Evolutionary conservation across 1,140 invertebrate genomes (phyloP), one percentile per base, ranked within the genome.

Genomic region (Steinernema feltiae): DNA sequence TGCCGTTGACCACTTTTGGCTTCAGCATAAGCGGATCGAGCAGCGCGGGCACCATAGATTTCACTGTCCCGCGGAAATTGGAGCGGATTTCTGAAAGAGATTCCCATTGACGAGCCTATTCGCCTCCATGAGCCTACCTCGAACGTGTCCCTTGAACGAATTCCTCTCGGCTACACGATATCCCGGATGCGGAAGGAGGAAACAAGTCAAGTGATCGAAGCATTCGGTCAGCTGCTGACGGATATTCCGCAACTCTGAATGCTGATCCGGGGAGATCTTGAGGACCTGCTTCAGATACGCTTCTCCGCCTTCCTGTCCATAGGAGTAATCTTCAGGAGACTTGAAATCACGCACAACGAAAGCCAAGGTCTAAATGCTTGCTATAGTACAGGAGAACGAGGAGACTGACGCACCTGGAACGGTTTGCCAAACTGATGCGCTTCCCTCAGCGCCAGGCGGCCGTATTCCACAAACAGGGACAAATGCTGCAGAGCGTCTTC

Each of bases 391-490:
- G 1, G 32, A 24, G 30, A 24, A 46, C 31, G 18, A n/a, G 31
- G 24, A 21, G 70, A 41, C 53, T 63, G 2, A 3, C 69, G 78
- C 80, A 89, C 89, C 83, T 90, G 96, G 87, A 98, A 98, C 1
- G 96, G 93, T 93, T 80, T 92, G 15, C 84, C 85, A 41, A 86
- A 84, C 41, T 84, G 75, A 74, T 87, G 92, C 69, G 92, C 92
- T 85, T 94, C 93, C 79, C 93, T 93, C 69, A 96, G 87, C n/a
- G 95, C 95, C 79, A 98, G 88, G 78, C 94, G 90, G 0, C 95
- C 95, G 87, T 98, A 98, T 86, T 98, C 95, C n/a, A 94, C 97
- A 86, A 98, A 98, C 48, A 97, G 87, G 88, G 88, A 87, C 70
- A 90, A 82, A 83, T 89, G 87, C 75, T 89, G 87, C 2, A 90